A percentile compares a stretch with the other conserved stretches of the same genome.
Conservation (phyloP, 2,888 invertebrate species). For the Cheilosia vulpina region DNA sequence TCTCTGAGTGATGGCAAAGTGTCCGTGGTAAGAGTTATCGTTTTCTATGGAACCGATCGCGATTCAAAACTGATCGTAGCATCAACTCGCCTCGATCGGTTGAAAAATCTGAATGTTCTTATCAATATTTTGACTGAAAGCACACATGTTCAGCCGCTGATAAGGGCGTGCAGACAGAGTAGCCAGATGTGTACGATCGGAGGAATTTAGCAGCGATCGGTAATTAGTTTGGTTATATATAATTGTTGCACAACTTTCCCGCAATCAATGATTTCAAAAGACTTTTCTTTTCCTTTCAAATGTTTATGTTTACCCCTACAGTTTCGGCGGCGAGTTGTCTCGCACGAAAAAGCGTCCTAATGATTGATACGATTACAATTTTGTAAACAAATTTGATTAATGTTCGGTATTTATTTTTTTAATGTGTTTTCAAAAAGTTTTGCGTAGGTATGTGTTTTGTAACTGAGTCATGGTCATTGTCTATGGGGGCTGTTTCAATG, state of each 20-base stretch:
- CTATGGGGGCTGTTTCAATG: background rate
- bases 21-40: background rate
- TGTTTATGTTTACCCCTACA: constrained; percentile 3
- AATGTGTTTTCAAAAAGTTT: background rate
- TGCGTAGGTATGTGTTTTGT: background rate
- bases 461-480: constrained; percentile 30
- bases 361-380: constrained; percentile 23
- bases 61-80: constrained; percentile 34
- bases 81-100: background rate
- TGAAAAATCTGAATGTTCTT: constrained; percentile 27
- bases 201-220: background rate
- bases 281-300: background rate
- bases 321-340: constrained; percentile 27
- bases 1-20: background rate
- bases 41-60: constrained; percentile 11
- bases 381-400: constrained; percentile 22
- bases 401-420: background rate
- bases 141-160: constrained; percentile 17
- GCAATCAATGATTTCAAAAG: background rate
- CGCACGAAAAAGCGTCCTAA: background rate
- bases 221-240: background rate
- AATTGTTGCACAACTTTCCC: background rate
- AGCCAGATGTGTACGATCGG: constrained; percentile 1
- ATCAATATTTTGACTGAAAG: constrained; percentile 39
- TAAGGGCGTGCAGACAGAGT: constrained; percentile 11